Percentiles rank a stretch among this genome's conserved stretches.
These are phyloP conservation scores for Troides helena DNA, from an alignment of 2,888 invertebrate genomes.

Conservation along the genomic window DNA sequence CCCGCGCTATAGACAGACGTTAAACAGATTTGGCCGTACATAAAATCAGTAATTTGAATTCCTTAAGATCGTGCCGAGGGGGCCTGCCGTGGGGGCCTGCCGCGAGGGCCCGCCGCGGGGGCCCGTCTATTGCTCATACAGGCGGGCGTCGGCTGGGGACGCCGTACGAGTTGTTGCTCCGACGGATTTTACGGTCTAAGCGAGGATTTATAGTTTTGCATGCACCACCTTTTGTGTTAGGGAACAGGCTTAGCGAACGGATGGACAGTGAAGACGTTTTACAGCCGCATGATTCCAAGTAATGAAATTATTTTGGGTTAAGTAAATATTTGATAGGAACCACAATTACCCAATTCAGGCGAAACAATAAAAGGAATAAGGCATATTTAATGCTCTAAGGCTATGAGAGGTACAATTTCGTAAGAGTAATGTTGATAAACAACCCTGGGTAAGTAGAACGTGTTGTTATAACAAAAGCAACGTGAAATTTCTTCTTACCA, in stretches of 20 bases:
- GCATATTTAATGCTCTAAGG: no score
- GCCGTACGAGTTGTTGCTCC: slow-evolving; percentile 32
- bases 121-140: slow-evolving; percentile 45
- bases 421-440: no score
- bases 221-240: background rate
- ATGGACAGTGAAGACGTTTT: background rate
- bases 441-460: no score
- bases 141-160: slow-evolving; percentile 34
- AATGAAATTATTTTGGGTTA: no score
- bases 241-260: background rate
- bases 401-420: no score
- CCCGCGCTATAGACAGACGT: slow-evolving; percentile 48
- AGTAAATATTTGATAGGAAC: no score
- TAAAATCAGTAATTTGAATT: slow-evolving; percentile 79
- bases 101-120: background rate
- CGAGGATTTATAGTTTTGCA: slow-evolving; percentile 17
- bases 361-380: no score
- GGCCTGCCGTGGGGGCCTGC: slow-evolving; percentile 32
- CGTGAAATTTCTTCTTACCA: no score
- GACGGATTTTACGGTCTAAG: slow-evolving; percentile 21
- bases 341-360: no score
- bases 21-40: slow-evolving; percentile 72
- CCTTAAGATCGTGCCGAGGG: slow-evolving; percentile 55
- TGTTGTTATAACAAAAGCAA: no score
- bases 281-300: no score